These are phyloP conservation scores for Remorina albescens DNA, from an alignment of 2,797 vertebrate genomes.

Conservation along the genomic window DNA sequence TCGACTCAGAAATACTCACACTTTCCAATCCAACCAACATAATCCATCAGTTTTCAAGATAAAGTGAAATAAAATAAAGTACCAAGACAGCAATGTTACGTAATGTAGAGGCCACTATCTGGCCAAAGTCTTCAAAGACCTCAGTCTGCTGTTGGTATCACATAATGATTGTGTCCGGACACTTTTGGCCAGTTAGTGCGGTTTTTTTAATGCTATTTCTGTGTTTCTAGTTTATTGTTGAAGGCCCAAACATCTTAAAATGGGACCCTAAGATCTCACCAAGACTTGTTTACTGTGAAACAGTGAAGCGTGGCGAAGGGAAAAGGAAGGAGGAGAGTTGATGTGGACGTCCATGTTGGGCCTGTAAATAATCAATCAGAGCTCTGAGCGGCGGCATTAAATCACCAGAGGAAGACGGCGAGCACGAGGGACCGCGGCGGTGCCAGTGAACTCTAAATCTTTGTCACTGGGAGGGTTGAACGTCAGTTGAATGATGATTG, in stretches of 20 bases:
- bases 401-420: constrained; percentile 54
- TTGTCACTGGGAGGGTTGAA: constrained; percentile 38
- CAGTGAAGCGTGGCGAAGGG: constrained; percentile 26
- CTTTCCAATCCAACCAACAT: too few species aligned
- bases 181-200: constrained; percentile 2
- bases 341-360: constrained; percentile 42
- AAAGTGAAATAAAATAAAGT: too few species aligned
- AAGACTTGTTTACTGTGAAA: constrained; percentile 52
- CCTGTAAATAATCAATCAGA: constrained; percentile 70
- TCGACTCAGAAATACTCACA: too few species aligned
- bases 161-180: background rate
- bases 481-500: constrained; percentile 47
- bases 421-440: background rate
- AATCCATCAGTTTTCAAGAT: too few species aligned
- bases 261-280: background rate
- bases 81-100: too few species aligned
- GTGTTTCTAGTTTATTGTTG: background rate
- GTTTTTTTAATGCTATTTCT: too few species aligned
- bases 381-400: constrained; percentile 45
- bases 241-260: background rate
- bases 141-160: too few species aligned
- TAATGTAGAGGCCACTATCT: too few species aligned
- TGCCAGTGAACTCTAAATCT: constrained; percentile 57
- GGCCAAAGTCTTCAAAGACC: too few species aligned
- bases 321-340: constrained; percentile 18